Evolutionary conservation across 2,113 vertebrate genomes (phyloP), one percentile per base, ranked within the genome.

Genomic region (Leiothrix lutea): DNA sequence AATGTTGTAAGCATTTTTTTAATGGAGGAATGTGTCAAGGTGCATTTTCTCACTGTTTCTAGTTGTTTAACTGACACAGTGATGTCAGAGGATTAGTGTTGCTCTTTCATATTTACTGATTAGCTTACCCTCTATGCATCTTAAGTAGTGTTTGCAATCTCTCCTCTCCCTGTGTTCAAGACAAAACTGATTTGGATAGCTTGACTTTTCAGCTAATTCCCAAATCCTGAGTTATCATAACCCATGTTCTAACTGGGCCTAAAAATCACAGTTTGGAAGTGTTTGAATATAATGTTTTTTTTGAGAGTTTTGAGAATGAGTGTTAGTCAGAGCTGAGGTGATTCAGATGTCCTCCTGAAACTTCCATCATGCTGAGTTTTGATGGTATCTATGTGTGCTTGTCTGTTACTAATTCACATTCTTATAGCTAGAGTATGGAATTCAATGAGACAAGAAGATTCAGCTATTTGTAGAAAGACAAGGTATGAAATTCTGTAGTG

Each of bases 361-460:
- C 13, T 54, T 62, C 22, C 8, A 2, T 62, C 0, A 0, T 67
- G 24, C 8, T 40, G 56, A 11, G 12, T 45, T 71, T 36, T 2
- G 3, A 21, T 36, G 8, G 4, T 69, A 21, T 5, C 24, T 35
- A 4, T 25, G 20, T 23, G 5, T 40, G 20, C 9, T 67, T 66
- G 29, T 60, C 54, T 80, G 45, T 69, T 92, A 45, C 6, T 72
- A 92, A 87, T 82, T 75, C 12, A 38, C 22, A 9, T 53, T 94
- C 16, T 89, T 85, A 13, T 33, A 92, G 44, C 23, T 85, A 0
- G 54, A 95, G 36, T 69, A 26, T 23, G 33, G 70, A 87, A 72
- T 75, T 87, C 8, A 38, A n/a, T 77, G 40, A 57, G 91, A 65
- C 45, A 75, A 45, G 53, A 72, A 86, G n/a, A 80, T 50, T 33